Evolutionary conservation across 2,113 vertebrate genomes (phyloP), one percentile per base, ranked within the genome.

Genomic region (Trematomus loennbergii): DNA sequence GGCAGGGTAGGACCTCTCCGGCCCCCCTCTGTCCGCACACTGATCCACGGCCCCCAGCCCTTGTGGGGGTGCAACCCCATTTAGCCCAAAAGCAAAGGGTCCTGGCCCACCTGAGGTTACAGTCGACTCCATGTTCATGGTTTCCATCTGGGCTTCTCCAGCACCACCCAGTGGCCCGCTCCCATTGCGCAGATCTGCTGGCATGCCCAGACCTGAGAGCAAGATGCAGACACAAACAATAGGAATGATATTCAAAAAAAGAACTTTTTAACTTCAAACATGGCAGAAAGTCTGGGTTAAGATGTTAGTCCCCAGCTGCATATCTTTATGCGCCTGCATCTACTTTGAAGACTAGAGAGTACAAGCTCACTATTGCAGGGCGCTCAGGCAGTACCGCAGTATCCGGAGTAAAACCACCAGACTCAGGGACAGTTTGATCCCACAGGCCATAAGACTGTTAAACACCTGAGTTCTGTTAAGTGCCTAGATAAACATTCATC

Each of bases 91-190:
- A 90, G 96, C 93, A 96, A 97, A 96, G 90, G 95, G 94, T 96
- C 96, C 96, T 89, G 95, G 96, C 98, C 97, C 98, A 99, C 97
- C 97, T 99, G 98, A 96, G 85, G 81, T 92, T 88, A 95, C 81
- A 50, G 90, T 87, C 7, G 94, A 91, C 90, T 97, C 97, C 91
- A 96, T 73, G 87, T 95, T 96, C 95, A 97, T 97, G 91, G 88
- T 95, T 89, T 97, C 97, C 90, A 93, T 92, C 76, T 93, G 94
- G 78, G 96, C 93, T 0, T 97, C 96, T 87, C 94, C 95, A 16
- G 62, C 79, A 72, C 94, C 95, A 84, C 95, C 94, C 18, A 95
- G 96, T 90, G 90, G 81, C 88, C 86, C 85, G 15, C 90, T 93
- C 13, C 92, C 83, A 4, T 93, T 92, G 76, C 88, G 78, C 74